phyloP scores from a whole-genome alignment of 2,797 vertebrate genomes.

The Cercopithecus diana region DNA sequence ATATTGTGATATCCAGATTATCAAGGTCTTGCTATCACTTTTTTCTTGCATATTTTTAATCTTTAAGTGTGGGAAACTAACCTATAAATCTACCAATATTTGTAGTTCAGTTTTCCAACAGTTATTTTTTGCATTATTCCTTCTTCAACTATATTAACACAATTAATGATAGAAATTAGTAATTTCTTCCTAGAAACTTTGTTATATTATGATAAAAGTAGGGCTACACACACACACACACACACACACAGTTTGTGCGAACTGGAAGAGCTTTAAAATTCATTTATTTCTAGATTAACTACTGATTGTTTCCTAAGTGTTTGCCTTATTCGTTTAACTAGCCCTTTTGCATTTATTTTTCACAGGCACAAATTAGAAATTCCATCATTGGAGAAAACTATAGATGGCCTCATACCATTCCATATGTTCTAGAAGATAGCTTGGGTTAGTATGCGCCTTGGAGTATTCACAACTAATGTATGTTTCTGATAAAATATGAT shows the following conservation, averaged over 20 bases:
- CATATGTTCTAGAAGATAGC: slow-evolving; percentile 92
- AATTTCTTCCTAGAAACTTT: not conserved
- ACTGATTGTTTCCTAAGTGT: not conserved
- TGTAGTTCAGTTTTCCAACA: not conserved
- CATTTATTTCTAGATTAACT: not conserved
- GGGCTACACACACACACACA: not conserved
- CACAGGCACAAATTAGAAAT: slow-evolving; percentile 86
- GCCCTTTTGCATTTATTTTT: slow-evolving; percentile 45
- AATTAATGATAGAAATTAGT: slow-evolving; percentile 11
- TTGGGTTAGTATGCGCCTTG: slow-evolving; percentile 88
- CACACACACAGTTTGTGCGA: not conserved
- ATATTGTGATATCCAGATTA: not conserved
- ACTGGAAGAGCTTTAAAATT: not conserved
- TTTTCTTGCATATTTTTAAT: not conserved
- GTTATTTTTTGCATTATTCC: not conserved
- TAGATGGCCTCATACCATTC: slow-evolving; percentile 92
- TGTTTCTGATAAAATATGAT: not conserved
- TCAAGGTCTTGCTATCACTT: not conserved
- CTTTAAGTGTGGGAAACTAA: not conserved
- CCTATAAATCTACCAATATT: not conserved
- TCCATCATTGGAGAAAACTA: slow-evolving; percentile 92
- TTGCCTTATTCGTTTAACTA: slow-evolving; percentile 8
- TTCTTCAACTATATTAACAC: not conserved
- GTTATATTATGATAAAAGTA: not conserved
- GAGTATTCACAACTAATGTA: not conserved